Base-by-base conservation (phyloP, 2,888 invertebrate species). In the Tipula lateralis region DNA sequence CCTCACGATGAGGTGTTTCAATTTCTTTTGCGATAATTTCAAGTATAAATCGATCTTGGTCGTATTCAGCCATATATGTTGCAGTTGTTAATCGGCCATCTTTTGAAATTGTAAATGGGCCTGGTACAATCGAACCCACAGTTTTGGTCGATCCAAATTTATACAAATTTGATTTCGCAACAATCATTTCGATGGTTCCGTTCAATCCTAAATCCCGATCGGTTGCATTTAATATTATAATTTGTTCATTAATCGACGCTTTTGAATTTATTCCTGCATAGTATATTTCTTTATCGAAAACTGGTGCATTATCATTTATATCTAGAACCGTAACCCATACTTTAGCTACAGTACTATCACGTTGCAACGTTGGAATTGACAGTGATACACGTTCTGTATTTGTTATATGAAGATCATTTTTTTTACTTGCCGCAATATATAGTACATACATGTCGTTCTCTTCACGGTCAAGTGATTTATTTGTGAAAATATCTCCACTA, bases 161-260 rank as follows among this genome's bases (percentile, higher is more conserved):
- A 89, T 94, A 96, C 30, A 96, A 90, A 89, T 96, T 94, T 0
- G 96, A 95, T 0, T 95, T 95, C 0, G 94, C 93, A 83, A 98
- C 95, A 89, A 94, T 93, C 89, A 97, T 97, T 39, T 93, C 92
- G 0, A 98, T 91, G 2, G 95, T 94, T 0, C 97, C 96, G 88
- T 98, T 98, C 85, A 94, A 93, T 0, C 95, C 96, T 4, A 94
- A 91, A 89, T 98, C 98, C 0, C 93, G 93, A 91, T 98, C 98
- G 1, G 92, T 92, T 0, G 97, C 98, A 29, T 93, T 92, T 1
- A 97, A 93, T 83, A 94, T 93, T 0, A 93, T 91, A 0, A 96
- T 93, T 36, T 94, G 93, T 87, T 95, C 94, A 88, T 95, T 95
- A 80, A 95, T 91, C 13, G 94, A 93, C 0, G 96, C 94, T 90